Evolutionary conservation across 2,888 invertebrate genomes (phyloP).

Genomic region (Leptopterna dolabrata): DNA sequence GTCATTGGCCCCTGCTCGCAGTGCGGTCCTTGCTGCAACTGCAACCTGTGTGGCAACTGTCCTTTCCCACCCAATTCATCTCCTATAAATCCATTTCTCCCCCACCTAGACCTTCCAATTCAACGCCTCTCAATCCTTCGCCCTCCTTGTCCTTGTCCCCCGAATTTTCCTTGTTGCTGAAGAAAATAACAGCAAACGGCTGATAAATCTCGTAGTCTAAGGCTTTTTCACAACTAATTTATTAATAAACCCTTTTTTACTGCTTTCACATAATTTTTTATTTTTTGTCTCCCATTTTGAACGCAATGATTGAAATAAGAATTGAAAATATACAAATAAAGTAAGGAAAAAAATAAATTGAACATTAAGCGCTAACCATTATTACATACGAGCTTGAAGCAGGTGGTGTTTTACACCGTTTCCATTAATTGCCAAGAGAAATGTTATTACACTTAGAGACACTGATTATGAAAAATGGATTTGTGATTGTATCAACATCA

Average conservation of each 20-base stretch:
- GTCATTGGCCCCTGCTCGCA: neutral
- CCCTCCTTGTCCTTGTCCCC: neutral
- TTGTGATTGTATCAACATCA: too few species aligned
- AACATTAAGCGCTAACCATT: too few species aligned
- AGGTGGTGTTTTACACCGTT: too few species aligned
- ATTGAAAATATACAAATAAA: too few species aligned
- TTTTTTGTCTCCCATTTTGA: neutral
- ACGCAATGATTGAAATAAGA: too few species aligned
- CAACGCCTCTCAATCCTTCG: neutral
- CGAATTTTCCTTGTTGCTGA: neutral
- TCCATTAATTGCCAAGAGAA: too few species aligned
- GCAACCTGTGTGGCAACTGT: neutral
- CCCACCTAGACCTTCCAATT: neutral
- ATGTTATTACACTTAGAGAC: too few species aligned
- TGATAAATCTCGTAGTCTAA: neutral
- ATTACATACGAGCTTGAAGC: too few species aligned
- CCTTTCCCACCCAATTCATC: neutral
- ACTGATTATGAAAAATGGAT: too few species aligned
- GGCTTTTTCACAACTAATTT: conserved; percentile 3
- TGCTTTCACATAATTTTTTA: neutral
- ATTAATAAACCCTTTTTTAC: conserved; percentile 29
- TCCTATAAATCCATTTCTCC: neutral
- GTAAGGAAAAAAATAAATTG: too few species aligned
- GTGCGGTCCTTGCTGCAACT: neutral
- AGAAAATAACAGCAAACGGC: neutral